Conservation (phyloP, 2,113 vertebrate species). For the Hippoglossus stenolepis region DNA sequence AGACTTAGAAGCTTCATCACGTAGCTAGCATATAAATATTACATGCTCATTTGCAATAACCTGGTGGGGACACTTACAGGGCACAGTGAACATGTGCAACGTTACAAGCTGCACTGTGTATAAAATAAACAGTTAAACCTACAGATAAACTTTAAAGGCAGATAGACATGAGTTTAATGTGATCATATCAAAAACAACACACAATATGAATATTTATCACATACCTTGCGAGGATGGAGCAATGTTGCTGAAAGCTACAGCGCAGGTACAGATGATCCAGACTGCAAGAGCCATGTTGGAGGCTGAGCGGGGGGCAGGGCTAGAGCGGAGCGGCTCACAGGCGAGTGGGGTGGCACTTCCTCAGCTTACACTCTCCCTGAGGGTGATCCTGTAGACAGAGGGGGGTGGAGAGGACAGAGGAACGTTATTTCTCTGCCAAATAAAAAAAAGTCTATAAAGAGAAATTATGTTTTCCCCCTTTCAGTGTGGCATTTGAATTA, state of each 20-base stretch:
- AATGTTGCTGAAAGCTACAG: constrained; percentile 75
- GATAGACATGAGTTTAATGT: not conserved
- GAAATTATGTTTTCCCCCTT: not conserved
- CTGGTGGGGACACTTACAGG: constrained; percentile 39
- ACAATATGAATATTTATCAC: not conserved
- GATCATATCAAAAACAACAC: not conserved
- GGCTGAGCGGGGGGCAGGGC: constrained; percentile 36
- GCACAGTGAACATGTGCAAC: constrained; percentile 25
- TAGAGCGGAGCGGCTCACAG: constrained; percentile 50
- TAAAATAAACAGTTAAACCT: not conserved
- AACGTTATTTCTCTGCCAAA: constrained; percentile 10
- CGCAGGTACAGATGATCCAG: constrained; percentile 77
- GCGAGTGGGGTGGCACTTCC: constrained; percentile 61
- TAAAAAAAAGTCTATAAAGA: constrained; percentile 13
- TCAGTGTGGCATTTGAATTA: constrained; percentile 28
- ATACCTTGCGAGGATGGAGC: constrained; percentile 80
- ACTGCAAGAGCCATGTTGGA: constrained; percentile 80
- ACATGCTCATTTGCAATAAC: constrained; percentile 71
- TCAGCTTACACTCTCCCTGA: constrained; percentile 74
- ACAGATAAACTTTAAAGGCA: not conserved
- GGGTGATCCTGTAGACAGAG: constrained; percentile 65
- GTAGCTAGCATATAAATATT: constrained; percentile 67
- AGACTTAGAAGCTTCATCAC: constrained; percentile 64
- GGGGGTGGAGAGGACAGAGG: constrained; percentile 20
- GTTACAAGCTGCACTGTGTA: constrained; percentile 21